phyloP scores from a whole-genome alignment of 1,140 invertebrate genomes.

The Pseudoatta argentina region DNA sequence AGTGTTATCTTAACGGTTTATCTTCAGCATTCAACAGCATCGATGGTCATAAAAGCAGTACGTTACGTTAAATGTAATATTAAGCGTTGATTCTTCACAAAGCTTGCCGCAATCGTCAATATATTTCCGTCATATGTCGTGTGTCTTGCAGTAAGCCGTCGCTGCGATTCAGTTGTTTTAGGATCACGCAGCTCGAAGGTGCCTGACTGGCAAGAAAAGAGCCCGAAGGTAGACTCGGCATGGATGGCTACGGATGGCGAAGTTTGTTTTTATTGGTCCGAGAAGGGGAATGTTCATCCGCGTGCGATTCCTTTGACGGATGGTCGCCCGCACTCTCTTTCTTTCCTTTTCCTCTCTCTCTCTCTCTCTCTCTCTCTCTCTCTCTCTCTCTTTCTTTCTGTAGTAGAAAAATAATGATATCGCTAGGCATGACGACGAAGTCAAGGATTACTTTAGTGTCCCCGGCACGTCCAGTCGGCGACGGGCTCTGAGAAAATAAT shows the following conservation, averaged over 20 bases:
- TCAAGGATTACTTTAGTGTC: slow-evolving; percentile 68
- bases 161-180: slow-evolving; percentile 75
- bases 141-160: slow-evolving; percentile 25
- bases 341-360: background rate
- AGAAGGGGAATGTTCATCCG: slow-evolving; percentile 59
- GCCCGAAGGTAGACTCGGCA: slow-evolving; percentile 50
- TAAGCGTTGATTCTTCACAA: slow-evolving; percentile 26
- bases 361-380: background rate
- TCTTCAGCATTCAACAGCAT: slow-evolving; percentile 5
- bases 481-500: slow-evolving; percentile 77
- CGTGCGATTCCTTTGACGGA: slow-evolving; percentile 75
- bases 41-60: background rate
- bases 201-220: slow-evolving; percentile 53
- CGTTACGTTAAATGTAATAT: slow-evolving; percentile 16
- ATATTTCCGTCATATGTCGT: slow-evolving; percentile 14
- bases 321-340: slow-evolving; percentile 47
- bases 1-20: slow-evolving; percentile 24
- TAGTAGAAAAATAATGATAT: slow-evolving; percentile 76
- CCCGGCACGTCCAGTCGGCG: slow-evolving; percentile 70
- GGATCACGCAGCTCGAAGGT: slow-evolving; percentile 57
- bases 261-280: slow-evolving; percentile 79
- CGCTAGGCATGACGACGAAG: slow-evolving; percentile 48
- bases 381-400: background rate
- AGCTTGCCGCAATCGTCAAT: slow-evolving; percentile 9
- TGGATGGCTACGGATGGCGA: slow-evolving; percentile 60